These are phyloP conservation scores for Scarus forsteni DNA, from an alignment of 2,797 vertebrate species.

Conservation along the genomic window DNA sequence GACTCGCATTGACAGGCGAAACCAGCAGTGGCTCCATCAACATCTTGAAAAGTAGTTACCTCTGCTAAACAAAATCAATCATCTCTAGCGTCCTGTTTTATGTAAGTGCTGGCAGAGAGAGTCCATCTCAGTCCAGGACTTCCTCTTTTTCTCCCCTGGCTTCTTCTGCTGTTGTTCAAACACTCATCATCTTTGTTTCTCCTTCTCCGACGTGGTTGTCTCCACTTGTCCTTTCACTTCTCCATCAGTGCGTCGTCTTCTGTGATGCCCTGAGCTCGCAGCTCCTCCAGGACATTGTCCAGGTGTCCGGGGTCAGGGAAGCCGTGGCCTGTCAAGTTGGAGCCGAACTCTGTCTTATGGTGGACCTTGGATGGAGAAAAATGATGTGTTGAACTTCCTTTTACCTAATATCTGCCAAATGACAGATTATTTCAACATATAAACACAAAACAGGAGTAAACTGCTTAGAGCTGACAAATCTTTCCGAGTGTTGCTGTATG, in stretches of 20 bases:
- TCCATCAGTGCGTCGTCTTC: slow-evolving; percentile 81
- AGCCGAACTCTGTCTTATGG: slow-evolving; percentile 96
- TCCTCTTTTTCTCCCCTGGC: slow-evolving; percentile 11
- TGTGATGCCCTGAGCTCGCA: slow-evolving; percentile 93
- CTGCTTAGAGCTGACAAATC: no score
- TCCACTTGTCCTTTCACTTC: slow-evolving; percentile 55
- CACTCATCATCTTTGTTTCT: slow-evolving; percentile 2
- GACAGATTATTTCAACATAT: no score
- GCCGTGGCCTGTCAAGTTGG: slow-evolving; percentile 94
- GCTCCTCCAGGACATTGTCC: slow-evolving; percentile 92
- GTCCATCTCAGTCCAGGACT: slow-evolving; percentile 24
- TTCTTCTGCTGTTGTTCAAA: background rate
- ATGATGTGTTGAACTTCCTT: background rate
- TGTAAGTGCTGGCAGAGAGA: slow-evolving; percentile 59
- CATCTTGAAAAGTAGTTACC: slow-evolving; percentile 33
- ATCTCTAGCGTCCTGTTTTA: slow-evolving; percentile 1
- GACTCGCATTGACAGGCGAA: slow-evolving; percentile 4
- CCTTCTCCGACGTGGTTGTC: background rate
- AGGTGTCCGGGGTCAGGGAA: slow-evolving; percentile 94
- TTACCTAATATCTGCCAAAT: background rate
- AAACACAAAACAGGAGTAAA: no score
- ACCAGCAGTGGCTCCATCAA: slow-evolving; percentile 13
- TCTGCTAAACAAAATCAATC: slow-evolving; percentile 27
- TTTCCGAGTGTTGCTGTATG: no score
- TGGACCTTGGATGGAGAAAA: slow-evolving; percentile 70